phyloP scores from a whole-genome alignment of 2,888 invertebrate species.

The Alcis repandata region DNA sequence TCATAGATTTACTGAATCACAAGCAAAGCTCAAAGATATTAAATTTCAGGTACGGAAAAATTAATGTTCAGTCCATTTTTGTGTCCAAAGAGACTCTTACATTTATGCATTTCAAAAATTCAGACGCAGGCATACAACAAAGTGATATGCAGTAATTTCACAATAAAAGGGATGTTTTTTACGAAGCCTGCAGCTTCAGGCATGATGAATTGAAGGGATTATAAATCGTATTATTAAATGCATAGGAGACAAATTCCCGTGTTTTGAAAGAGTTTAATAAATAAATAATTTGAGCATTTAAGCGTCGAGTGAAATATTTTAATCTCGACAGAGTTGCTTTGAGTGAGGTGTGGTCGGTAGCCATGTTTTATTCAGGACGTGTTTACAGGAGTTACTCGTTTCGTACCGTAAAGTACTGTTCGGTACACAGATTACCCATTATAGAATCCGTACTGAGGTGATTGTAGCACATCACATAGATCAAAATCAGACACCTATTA shows the following conservation, averaged over 20 bases:
- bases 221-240: slow-evolving; percentile 49
- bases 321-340: slow-evolving; percentile 77
- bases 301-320: slow-evolving; percentile 79
- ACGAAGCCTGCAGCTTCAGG: slow-evolving; percentile 13
- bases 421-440: too few species aligned
- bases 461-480: too few species aligned
- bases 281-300: slow-evolving; percentile 80
- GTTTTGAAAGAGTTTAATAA: slow-evolving; percentile 62
- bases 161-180: slow-evolving; percentile 36
- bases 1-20: slow-evolving; percentile 1
- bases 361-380: slow-evolving; percentile 70
- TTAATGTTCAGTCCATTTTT: slow-evolving; percentile 18
- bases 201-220: slow-evolving; percentile 32
- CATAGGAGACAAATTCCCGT: slow-evolving; percentile 51
- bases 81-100: slow-evolving; percentile 25
- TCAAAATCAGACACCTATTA: too few species aligned
- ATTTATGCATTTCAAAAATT: slow-evolving; percentile 33
- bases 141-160: slow-evolving; percentile 41
- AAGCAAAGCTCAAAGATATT: slow-evolving; percentile 1
- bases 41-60: slow-evolving; percentile 1
- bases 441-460: too few species aligned
- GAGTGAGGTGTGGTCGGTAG: slow-evolving; percentile 70
- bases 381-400: slow-evolving; percentile 63
- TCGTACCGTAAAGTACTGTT: slow-evolving; percentile 25
- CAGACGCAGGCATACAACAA: slow-evolving; percentile 31